Evolutionary conservation across 2,797 vertebrate species (phyloP), one percentile per base, ranked within the genome.

Genomic region (Hemibagrus guttatus): DNA sequence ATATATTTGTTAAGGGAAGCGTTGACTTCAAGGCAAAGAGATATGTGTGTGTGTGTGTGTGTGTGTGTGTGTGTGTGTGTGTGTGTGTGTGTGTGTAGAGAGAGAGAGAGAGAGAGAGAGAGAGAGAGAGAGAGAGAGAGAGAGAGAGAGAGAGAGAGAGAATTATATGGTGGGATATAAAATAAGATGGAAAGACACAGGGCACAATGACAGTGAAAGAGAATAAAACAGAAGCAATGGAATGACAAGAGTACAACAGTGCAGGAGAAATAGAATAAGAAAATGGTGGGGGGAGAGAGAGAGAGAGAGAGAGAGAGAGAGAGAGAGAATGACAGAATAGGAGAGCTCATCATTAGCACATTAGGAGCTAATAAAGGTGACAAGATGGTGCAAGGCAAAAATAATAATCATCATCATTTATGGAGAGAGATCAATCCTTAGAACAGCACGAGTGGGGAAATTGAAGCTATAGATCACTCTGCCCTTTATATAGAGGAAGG

Each of bases 381-480:
- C 91, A 92, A 92, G 91, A 87, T 79, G 91, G 92, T 91, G 90
- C 89, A 90, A 90, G 87, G 93, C 78, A 83, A 86, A 83, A 86
- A 90, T 56, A 89, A 84, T 66, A 21, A 92, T 88, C 92, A 93
- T 92, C 92, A 94, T 94, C 90, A 93, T 95, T 95, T 93, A 90
- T 89, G 79, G 17, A 91, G 85, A 92, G 85, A 86, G 88, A 91
- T 95, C 91, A 94, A 94, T 93, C 91, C 93, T 91, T 83, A 91
- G 87, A 91, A 92, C 91, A 90, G 89, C 92, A 91, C 93, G 93
- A 93, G 90, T 91, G 91, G 91, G 92, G 90, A 92, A 92, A 93
- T 90, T 91, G 91, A 89, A 95, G 92, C 94, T 94, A 95, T 94
- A 94, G 94, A 96, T 96, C 95, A 95, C 95, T 93, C 94, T 92